Evolutionary conservation across 2,888 invertebrate genomes (phyloP).

Genomic region (Tridacna crocea): DNA sequence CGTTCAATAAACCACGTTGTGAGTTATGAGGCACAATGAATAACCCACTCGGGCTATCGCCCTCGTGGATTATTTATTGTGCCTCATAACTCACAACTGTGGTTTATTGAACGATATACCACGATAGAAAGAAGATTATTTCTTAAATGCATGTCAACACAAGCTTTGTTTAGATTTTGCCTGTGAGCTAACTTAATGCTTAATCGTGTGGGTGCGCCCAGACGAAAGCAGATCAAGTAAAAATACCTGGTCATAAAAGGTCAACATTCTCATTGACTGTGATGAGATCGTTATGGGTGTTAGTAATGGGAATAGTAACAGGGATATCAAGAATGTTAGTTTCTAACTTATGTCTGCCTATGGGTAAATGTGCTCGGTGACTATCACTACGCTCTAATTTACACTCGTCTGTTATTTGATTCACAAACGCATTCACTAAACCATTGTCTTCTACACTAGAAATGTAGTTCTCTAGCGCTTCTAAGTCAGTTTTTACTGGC

Average conservation of each 20-base stretch:
- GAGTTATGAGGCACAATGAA: no score
- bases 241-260: neutral
- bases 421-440: slow-evolving; percentile 19
- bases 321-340: slow-evolving; percentile 16
- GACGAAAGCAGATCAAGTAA: no score
- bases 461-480: slow-evolving; percentile 5
- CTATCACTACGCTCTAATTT: slow-evolving; percentile 22
- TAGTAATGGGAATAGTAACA: slow-evolving; percentile 13
- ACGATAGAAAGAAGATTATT: no score
- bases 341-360: slow-evolving; percentile 10
- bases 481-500: slow-evolving; percentile 4
- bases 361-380: slow-evolving; percentile 9
- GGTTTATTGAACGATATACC: no score
- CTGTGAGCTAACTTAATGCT: no score
- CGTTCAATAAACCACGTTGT: no score
- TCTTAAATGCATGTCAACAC: no score
- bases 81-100: no score
- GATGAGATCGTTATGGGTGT: slow-evolving; percentile 4
- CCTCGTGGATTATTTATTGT: no score
- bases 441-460: slow-evolving; percentile 18
- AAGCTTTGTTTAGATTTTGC: no score
- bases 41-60: no score
- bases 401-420: slow-evolving; percentile 20
- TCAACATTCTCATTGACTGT: neutral
- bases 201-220: no score